These are phyloP conservation scores for Orientallactaga sibirica DNA, from an alignment of 2,797 vertebrate genomes.

Conservation along the genomic window DNA sequence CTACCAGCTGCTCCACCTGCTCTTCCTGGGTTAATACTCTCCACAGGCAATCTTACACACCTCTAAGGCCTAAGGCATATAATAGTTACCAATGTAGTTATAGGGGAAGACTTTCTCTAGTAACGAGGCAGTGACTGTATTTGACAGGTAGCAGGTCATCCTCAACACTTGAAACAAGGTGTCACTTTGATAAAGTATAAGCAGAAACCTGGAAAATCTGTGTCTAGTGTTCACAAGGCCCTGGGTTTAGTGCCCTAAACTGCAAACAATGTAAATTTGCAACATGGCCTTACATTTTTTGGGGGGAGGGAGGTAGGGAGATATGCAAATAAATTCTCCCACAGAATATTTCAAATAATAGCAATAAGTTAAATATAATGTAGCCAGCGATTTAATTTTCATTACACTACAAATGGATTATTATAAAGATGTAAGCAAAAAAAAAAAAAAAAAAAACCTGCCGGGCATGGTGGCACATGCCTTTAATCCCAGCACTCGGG, in stretches of 20 bases:
- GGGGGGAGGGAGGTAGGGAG: neutral
- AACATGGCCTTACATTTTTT: neutral
- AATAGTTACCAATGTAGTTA: neutral
- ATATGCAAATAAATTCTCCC: neutral
- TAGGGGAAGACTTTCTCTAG: neutral
- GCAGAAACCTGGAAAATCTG: neutral
- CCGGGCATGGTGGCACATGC: too few species aligned
- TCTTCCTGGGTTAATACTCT: neutral
- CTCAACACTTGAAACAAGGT: neutral
- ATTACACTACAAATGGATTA: conserved; percentile 49
- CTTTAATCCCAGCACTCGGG: too few species aligned
- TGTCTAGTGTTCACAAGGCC: too few species aligned
- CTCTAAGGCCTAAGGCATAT: neutral
- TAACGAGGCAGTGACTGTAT: neutral
- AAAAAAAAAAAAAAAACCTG: neutral
- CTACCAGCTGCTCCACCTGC: neutral
- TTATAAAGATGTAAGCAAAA: neutral
- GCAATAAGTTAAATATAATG: neutral
- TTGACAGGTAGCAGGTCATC: neutral
- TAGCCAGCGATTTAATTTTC: conserved; percentile 23
- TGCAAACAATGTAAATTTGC: neutral
- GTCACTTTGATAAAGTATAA: neutral
- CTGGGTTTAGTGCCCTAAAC: too few species aligned
- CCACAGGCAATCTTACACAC: neutral
- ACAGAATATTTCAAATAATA: conserved; percentile 49